Conservation (phyloP, 2,113 vertebrate genomes). For the Ovis canadensis region DNA sequence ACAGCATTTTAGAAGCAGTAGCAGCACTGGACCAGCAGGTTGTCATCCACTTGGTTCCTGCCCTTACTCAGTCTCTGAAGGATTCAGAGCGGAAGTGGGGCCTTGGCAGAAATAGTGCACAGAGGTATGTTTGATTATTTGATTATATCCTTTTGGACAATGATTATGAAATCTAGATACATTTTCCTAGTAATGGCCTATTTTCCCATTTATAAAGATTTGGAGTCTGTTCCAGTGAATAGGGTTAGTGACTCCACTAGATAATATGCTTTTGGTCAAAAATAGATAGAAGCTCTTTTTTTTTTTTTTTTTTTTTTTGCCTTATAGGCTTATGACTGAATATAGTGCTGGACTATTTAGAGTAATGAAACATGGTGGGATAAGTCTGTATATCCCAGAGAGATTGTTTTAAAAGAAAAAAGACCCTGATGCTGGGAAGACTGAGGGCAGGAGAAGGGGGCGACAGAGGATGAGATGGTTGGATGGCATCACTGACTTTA, state of each 20-base stretch:
- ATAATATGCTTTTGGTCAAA: not conserved
- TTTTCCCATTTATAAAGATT: not conserved
- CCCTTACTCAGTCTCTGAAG: constrained; percentile 87
- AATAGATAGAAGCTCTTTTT: not conserved
- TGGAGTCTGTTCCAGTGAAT: not conserved
- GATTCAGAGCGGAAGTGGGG: constrained; percentile 91
- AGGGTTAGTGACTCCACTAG: not conserved
- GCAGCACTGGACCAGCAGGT: constrained; percentile 82
- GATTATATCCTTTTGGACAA: not conserved
- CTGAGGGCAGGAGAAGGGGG: not conserved
- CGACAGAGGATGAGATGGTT: not conserved
- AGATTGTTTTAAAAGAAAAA: not conserved
- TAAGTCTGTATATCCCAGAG: not conserved
- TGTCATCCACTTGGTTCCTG: constrained; percentile 87
- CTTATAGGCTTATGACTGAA: not conserved
- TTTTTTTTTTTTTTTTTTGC: not conserved
- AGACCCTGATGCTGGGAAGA: not conserved
- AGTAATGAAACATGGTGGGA: not conserved
- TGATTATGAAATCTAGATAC: constrained; percentile 30
- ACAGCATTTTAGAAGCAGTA: constrained; percentile 87
- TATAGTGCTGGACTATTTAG: not conserved
- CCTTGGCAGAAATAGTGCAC: constrained; percentile 87
- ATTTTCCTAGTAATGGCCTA: constrained; percentile 8
- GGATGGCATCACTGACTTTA: not conserved
- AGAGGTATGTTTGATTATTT: constrained; percentile 83